A percentile compares a stretch with the other conserved stretches of the same genome.
Evolutionary conservation across 2,113 vertebrate genomes (phyloP).

Genomic region (Platichthys stellatus): DNA sequence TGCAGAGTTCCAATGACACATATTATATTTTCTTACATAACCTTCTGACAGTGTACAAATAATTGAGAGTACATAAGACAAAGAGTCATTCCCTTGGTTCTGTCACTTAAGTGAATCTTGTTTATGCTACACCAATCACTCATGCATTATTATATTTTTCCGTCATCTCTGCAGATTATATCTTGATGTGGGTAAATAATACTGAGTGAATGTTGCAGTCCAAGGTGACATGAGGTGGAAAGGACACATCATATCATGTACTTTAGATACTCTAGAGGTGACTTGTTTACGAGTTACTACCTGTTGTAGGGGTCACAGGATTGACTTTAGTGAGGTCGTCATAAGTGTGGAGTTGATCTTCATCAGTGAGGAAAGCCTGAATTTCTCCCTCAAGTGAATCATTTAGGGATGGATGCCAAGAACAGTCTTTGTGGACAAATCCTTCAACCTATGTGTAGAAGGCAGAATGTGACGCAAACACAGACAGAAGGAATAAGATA

Average conservation of each 20-base stretch:
- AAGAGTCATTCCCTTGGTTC: neutral
- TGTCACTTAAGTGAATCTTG: neutral
- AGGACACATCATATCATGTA: neutral
- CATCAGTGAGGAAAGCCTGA: conserved; percentile 85
- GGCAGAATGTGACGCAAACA: neutral
- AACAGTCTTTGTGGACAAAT: conserved; percentile 49
- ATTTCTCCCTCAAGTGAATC: conserved; percentile 85
- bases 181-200: conserved; percentile 40
- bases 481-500: neutral
- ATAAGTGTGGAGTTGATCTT: conserved; percentile 87
- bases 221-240: conserved; percentile 40
- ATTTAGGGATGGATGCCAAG: conserved; percentile 57
- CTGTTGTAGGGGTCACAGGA: conserved; percentile 91
- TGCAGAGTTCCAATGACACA: neutral
- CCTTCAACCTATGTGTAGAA: conserved; percentile 76
- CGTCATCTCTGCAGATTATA: conserved; percentile 22
- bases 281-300: conserved; percentile 81
- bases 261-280: too few relatives aligned
- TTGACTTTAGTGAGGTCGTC: conserved; percentile 98
- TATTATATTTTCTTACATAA: neutral
- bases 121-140: neutral
- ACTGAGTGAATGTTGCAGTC: conserved; percentile 14
- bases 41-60: neutral
- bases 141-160: conserved; percentile 1
- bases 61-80: neutral